phyloP scores from a whole-genome alignment of 2,888 invertebrate species.

The Noctuana brunneofusca region DNA sequence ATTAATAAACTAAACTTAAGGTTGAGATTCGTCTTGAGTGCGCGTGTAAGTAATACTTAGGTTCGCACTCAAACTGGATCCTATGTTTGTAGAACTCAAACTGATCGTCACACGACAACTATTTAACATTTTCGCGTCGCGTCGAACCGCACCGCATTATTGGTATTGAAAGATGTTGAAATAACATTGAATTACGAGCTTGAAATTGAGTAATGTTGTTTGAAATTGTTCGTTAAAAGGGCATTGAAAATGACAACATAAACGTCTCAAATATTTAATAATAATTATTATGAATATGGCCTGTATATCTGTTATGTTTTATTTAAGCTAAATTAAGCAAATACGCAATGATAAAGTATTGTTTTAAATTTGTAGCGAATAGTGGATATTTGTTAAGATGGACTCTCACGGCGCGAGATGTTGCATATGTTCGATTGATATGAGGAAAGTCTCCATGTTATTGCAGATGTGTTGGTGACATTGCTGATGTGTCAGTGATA shows the following conservation, averaged over 20 bases:
- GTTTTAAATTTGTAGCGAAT: neutral
- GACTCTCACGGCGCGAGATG: neutral
- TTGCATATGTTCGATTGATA: neutral
- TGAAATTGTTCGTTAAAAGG: neutral
- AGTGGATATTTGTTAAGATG: neutral
- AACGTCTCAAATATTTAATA: neutral
- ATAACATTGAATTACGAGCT: neutral
- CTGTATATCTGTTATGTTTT: conserved; percentile 6
- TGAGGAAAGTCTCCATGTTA: too few relatives aligned
- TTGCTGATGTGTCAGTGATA: too few relatives aligned
- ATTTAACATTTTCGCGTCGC: too few relatives aligned
- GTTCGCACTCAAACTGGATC: too few relatives aligned
- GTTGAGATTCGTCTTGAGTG: too few relatives aligned
- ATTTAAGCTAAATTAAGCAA: neutral
- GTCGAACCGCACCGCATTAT: too few relatives aligned
- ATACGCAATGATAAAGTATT: conserved; percentile 2
- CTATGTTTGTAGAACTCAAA: too few relatives aligned
- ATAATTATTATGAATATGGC: neutral
- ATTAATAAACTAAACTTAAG: too few relatives aligned
- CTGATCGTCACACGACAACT: too few relatives aligned
- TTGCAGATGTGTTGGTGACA: too few relatives aligned
- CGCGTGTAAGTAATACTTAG: too few relatives aligned
- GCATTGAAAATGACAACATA: neutral
- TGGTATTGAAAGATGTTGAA: neutral
- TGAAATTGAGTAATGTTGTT: neutral